Evolutionary conservation across 2,113 vertebrate species (phyloP).

Genomic region (Pollimyrus isidori): DNA sequence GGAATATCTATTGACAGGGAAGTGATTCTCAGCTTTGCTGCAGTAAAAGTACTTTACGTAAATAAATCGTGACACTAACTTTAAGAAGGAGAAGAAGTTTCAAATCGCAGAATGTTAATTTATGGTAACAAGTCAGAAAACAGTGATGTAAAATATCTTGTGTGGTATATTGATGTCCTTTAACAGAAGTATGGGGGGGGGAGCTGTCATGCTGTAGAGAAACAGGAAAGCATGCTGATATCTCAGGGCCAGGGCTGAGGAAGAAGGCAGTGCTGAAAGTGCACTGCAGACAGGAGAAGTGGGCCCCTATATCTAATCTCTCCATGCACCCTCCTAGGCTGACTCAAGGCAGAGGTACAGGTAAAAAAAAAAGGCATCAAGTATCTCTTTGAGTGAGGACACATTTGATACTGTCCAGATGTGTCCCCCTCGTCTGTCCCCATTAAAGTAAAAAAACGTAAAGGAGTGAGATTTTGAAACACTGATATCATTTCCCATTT

Average conservation of each 20-base stretch:
- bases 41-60: neutral
- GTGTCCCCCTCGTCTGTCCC: neutral
- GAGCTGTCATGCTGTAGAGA: neutral
- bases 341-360: neutral
- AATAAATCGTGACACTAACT: neutral
- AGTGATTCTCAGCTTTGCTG: neutral
- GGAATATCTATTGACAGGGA: neutral
- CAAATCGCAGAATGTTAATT: neutral
- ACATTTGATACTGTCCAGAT: neutral
- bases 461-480: neutral
- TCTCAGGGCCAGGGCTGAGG: neutral
- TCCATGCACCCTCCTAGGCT: neutral
- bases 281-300: neutral
- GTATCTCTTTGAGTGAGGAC: neutral
- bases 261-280: neutral
- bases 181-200: neutral
- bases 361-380: neutral
- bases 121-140: neutral
- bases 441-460: neutral
- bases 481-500: neutral
- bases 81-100: neutral
- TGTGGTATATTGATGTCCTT: neutral
- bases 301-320: neutral
- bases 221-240: neutral
- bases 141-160: neutral